Base-by-base conservation (phyloP, 2,888 invertebrate genomes). In the Luffia ferchaultella region DNA sequence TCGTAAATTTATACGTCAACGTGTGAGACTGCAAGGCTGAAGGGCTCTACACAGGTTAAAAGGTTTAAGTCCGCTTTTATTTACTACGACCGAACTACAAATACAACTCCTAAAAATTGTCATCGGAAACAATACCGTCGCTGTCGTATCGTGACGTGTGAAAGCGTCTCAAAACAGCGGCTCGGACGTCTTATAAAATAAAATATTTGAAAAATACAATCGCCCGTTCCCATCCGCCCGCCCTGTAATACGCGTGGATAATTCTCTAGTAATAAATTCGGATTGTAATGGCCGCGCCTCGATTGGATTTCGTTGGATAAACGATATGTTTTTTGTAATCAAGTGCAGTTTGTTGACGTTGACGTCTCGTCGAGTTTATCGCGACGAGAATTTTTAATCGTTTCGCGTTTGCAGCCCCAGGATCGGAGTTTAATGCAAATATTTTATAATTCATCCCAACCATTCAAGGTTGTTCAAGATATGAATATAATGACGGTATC, bases 1-100 rank as follows among this genome's bases (percentile, higher is more conserved):
- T 82, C 82, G 79, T 83, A 83, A 83, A 83, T 82, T 78, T 79
- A 67, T 75, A 69, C 72, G 77, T 76, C 82, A 78, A 80, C 78
- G 82, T 82, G 79, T 79, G 78, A n/a, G n/a, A n/a, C n/a, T n/a
- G n/a, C 77, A 78, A 78, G 73, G 79, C 73, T 76, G 70, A 71
- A 76, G 69, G 70, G 30, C 30, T 12, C 12, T 30, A 76, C 79
- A 78, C 78, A 79, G 76, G 62, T 9, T 46, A 48, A 66, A 71
- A 68, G 67, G 67, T 70, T 67, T 76, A 74, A 78, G 73, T 69
- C 74, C 77, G 70, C 74, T 80, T n/a, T n/a, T n/a, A n/a, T n/a
- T n/a, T n/a, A n/a, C n/a, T n/a, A n/a, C 67, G 64, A 63, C 60
- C 58, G 41, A 12, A 53, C 50, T 50, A 51, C 52, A 51, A 51